Evolutionary conservation across 1,140 invertebrate genomes (phyloP).

Genomic region (Drosophila kohkoa): DNA sequence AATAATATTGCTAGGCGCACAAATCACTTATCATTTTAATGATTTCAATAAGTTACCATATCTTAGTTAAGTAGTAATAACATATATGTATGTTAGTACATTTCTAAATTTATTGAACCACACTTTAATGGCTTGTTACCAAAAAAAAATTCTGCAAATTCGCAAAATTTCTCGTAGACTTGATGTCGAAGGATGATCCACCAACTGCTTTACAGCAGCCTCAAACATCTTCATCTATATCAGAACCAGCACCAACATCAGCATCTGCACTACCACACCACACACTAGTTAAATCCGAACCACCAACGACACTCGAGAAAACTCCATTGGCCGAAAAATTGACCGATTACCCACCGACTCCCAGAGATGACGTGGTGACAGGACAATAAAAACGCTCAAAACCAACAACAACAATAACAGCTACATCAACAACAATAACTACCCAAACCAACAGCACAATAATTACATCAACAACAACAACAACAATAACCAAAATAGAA

Average conservation of each 20-base stretch:
- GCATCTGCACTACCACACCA: constrained; percentile 62
- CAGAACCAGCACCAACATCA: constrained; percentile 52
- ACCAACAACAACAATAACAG: constrained; percentile 45
- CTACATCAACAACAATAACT: constrained; percentile 41
- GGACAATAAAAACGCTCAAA: constrained; percentile 64
- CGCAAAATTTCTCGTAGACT: constrained; percentile 77
- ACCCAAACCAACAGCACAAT: constrained; percentile 47
- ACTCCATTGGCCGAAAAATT: constrained; percentile 79
- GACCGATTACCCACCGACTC: constrained; percentile 74
- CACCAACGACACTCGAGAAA: constrained; percentile 77
- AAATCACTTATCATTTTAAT: constrained; percentile 48
- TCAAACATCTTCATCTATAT: constrained; percentile 58
- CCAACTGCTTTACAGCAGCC: constrained; percentile 66
- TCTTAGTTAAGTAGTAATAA: constrained; percentile 12
- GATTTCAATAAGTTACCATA: constrained; percentile 1
- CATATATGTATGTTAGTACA: constrained; percentile 2
- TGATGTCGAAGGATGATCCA: constrained; percentile 71
- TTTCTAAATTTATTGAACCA: constrained; percentile 18
- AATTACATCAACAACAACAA: constrained; percentile 56
- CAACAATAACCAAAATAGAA: constrained; percentile 36
- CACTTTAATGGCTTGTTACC: constrained; percentile 49
- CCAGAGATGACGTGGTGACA: constrained; percentile 74
- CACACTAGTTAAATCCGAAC: constrained; percentile 75
- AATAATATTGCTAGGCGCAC: constrained; percentile 73
- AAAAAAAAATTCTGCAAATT: constrained; percentile 23